Conservation (phyloP, 1,140 invertebrate species). For the Diabrotica virgifera region DNA sequence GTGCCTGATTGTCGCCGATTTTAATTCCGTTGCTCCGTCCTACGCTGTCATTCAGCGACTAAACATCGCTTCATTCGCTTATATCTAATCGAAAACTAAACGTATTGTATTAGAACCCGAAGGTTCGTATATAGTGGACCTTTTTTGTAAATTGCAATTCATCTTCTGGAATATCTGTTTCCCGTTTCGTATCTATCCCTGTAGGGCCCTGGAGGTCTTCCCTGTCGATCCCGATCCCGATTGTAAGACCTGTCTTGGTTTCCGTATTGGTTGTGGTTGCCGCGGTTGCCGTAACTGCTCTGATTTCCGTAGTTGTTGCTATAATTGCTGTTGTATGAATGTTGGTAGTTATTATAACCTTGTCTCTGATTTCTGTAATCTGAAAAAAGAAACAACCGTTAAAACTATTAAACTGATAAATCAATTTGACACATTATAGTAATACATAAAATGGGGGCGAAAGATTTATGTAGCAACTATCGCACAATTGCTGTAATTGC, state of each 20-base stretch:
- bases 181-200: constrained; percentile 33
- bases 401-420: no score
- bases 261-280: not conserved
- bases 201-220: constrained; percentile 39
- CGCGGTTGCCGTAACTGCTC: not conserved
- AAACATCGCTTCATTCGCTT: no score
- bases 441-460: no score
- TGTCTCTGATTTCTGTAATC: not conserved
- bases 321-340: not conserved
- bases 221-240: constrained; percentile 20
- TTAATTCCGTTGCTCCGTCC: no score
- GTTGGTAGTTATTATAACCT: not conserved
- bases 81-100: no score
- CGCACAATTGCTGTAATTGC: no score
- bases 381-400: not conserved
- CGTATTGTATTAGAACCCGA: no score
- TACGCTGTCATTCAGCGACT: no score
- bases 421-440: no score
- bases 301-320: not conserved
- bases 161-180: constrained; percentile 33
- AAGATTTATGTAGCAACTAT: no score
- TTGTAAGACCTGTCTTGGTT: not conserved
- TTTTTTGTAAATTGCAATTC: not conserved
- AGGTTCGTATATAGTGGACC: no score
- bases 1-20: no score